Evolutionary conservation across 2,113 vertebrate species (phyloP).

Genomic region (Paratilapia polleni): DNA sequence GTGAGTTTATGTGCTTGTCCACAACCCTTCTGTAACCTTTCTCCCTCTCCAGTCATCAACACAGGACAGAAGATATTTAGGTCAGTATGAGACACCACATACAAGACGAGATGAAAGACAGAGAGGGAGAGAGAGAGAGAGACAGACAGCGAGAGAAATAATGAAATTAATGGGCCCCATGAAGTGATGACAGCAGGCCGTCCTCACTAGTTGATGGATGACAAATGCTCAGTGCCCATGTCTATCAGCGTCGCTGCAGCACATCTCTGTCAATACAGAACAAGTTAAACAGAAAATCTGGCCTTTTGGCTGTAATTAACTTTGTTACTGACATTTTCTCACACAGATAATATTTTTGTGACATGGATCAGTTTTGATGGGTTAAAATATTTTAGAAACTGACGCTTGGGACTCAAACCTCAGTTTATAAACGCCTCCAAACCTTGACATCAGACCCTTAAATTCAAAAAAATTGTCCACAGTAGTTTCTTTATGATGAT

Average conservation of each 20-base stretch:
- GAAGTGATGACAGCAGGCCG: constrained; percentile 66
- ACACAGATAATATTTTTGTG: constrained; percentile 11
- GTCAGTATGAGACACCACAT: constrained; percentile 42
- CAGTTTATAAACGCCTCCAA: neutral
- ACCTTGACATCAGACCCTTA: neutral
- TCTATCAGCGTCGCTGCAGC: constrained; percentile 52
- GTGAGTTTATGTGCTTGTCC: neutral
- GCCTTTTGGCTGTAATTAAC: constrained; percentile 47
- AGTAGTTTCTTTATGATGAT: neutral
- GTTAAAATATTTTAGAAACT: neutral
- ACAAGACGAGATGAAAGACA: constrained; percentile 44
- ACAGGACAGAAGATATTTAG: constrained; percentile 34
- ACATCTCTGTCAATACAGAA: constrained; percentile 33
- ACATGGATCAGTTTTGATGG: neutral
- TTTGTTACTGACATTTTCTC: constrained; percentile 45
- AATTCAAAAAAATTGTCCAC: neutral
- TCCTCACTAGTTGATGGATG: constrained; percentile 71
- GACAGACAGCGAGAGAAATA: constrained; percentile 45
- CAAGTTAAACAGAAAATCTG: constrained; percentile 37
- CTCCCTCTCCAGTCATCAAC: constrained; percentile 28
- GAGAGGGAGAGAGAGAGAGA: constrained; percentile 18
- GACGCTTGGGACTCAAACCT: neutral
- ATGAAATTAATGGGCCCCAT: constrained; percentile 65
- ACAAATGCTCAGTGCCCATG: constrained; percentile 67
- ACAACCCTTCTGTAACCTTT: constrained; percentile 27